Evolutionary conservation across 2,797 vertebrate species (phyloP).

Genomic region (Phalloptychus januarius): DNA sequence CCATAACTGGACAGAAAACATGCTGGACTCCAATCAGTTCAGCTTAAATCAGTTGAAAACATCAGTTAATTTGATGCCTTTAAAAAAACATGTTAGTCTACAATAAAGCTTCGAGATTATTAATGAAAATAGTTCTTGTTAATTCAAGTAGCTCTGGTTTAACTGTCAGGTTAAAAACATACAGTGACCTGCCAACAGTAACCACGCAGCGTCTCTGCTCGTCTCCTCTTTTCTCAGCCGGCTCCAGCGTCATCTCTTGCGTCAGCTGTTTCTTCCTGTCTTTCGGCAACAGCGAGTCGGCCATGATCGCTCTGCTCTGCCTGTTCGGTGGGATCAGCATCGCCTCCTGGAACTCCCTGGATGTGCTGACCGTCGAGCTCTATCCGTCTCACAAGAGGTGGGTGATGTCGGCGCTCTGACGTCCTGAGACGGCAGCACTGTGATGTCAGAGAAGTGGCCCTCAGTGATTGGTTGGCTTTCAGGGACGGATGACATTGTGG

Average conservation of each 20-base stretch:
- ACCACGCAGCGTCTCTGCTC: neutral
- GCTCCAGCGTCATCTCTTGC: conserved; percentile 96
- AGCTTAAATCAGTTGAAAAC: neutral
- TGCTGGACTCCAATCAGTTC: neutral
- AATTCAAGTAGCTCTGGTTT: neutral
- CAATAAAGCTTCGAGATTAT: neutral
- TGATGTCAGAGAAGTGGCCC: conserved; percentile 31
- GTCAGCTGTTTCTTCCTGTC: conserved; percentile 98
- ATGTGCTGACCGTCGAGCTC: conserved; percentile 95
- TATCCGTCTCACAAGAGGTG: conserved; percentile 97
- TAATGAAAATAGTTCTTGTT: neutral
- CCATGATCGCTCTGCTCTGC: conserved; percentile 97
- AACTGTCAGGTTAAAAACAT: neutral
- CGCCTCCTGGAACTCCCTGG: conserved; percentile 94
- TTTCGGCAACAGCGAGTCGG: conserved; percentile 96
- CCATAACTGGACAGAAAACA: neutral
- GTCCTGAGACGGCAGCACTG: neutral
- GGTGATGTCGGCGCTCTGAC: conserved; percentile 22
- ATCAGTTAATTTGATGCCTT: neutral
- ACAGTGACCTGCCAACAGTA: neutral
- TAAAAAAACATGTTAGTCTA: neutral
- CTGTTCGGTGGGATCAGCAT: conserved; percentile 97
- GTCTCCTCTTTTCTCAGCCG: conserved; percentile 77
- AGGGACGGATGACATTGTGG: conserved; percentile 39
- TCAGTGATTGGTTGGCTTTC: conserved; percentile 41